A percentile compares a stretch with the other conserved stretches of the same genome.
These are phyloP conservation scores for Scolopax bukidnonensis DNA, from an alignment of 2,797 vertebrate genomes.

Conservation along the genomic window DNA sequence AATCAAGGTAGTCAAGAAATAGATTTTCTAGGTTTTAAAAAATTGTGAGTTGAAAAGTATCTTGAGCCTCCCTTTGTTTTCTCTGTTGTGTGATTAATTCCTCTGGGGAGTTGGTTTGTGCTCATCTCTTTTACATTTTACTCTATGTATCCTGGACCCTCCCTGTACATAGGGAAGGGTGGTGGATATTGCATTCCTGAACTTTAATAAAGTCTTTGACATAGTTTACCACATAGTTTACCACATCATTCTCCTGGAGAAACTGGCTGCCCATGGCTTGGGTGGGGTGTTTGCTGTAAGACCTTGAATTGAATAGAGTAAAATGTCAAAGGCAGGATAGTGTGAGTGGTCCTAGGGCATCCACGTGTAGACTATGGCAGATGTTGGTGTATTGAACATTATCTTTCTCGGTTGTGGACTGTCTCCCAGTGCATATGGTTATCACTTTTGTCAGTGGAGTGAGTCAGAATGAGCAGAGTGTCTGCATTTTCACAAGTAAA, in stretches of 20 bases:
- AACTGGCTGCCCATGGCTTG: background rate
- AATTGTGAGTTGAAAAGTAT: background rate
- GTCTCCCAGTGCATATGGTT: background rate
- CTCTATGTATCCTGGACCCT: background rate
- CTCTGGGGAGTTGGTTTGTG: background rate
- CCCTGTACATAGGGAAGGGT: background rate
- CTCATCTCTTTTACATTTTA: background rate
- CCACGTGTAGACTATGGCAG: background rate
- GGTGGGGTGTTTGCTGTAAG: background rate
- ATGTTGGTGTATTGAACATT: background rate
- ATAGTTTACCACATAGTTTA: background rate
- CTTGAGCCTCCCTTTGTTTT: background rate
- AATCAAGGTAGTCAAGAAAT: background rate
- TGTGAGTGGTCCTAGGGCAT: background rate
- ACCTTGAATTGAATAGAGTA: background rate
- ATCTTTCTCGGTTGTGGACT: background rate
- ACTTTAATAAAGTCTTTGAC: background rate
- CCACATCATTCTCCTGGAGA: background rate
- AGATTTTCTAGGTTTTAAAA: background rate
- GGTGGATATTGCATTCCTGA: background rate
- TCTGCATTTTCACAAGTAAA: background rate
- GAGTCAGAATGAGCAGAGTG: background rate
- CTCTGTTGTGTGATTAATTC: background rate
- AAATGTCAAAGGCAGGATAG: background rate
- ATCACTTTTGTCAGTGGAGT: background rate